Evolutionary conservation across 2,888 invertebrate species (phyloP).

Genomic region (Ectropis crepuscularia): DNA sequence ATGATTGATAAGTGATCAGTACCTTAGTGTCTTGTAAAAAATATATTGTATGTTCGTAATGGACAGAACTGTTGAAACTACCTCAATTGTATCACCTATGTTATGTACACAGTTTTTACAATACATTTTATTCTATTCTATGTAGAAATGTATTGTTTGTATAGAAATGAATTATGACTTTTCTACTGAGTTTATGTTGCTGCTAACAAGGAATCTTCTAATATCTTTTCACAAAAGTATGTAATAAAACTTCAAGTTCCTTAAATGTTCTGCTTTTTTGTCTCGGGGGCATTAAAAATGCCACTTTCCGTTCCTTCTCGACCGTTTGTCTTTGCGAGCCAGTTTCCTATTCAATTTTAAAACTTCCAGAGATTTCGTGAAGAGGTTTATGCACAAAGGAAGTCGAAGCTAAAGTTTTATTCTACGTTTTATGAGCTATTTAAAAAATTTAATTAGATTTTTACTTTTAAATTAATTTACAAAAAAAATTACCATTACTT

Average conservation of each 20-base stretch:
- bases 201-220: too few species aligned
- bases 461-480: neutral
- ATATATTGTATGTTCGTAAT: too few species aligned
- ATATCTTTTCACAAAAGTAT: conserved; percentile 12
- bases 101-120: too few species aligned
- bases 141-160: too few species aligned
- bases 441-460: neutral
- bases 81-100: too few species aligned
- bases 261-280: conserved; percentile 9
- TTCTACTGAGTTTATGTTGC: too few species aligned
- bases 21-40: too few species aligned
- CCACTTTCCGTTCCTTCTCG: conserved; percentile 9
- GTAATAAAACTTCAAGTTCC: conserved; percentile 10
- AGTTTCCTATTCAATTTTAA: conserved; percentile 23
- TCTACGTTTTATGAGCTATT: conserved; percentile 11
- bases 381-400: conserved; percentile 14
- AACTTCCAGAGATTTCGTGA: conserved; percentile 24
- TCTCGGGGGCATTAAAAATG: conserved; percentile 13
- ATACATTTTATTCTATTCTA: too few species aligned
- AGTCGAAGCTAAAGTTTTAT: conserved; percentile 14
- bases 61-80: too few species aligned
- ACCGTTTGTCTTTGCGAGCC: conserved; percentile 21
- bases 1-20: too few species aligned
- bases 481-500: too few species aligned
- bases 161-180: too few species aligned